Base-by-base conservation (phyloP, 2,888 invertebrate species). In the Mechanitis mazaeus region DNA sequence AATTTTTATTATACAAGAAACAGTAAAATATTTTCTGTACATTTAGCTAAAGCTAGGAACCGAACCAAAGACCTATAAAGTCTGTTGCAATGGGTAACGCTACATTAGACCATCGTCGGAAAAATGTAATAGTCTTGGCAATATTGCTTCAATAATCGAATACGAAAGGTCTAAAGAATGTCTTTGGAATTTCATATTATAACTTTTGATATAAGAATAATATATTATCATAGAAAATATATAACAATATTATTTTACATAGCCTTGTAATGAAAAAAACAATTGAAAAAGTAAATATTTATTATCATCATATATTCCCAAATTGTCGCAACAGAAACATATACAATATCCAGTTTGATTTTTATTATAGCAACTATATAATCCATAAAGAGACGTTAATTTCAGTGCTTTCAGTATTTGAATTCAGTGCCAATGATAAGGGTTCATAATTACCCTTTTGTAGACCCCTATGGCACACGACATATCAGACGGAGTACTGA, bases 51-150 rank as follows among this genome's bases (percentile, higher is more conserved):
- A 9, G 2, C 6, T 42, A 7, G 9, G 9, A 42, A 42, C 9
- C 42, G 9, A 42, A 42, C 9, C 42, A 42, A 42, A 42, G 7
- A 42, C 11, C 42, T 9, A 42, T 42, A 9, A 42, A 50, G 7
- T 31, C 31, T 2, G 31, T 50, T 28, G 28, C 28, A 31, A 50
- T 7, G 9, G 31, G 11, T 50, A 50, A 31, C 50, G 50, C 31
- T 50, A 50, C 31, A 50, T 31, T 28, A 31, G 3, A 31, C 7
- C 31, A 50, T 50, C 11, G 31, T 31, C 50, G 9, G 50, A 50
- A 50, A 50, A 50, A 50, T 50, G 50, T 50, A 50, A 28, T 50
- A 50, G 31, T 50, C 50, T 50, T 50, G 6, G 31, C 31, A 31
- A 50, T 50, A 50, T 50, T 50, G 50, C 3, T 28, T 31, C 50